These are phyloP conservation scores for Lycaon pictus DNA, from an alignment of 2,113 vertebrate species.

Conservation along the genomic window DNA sequence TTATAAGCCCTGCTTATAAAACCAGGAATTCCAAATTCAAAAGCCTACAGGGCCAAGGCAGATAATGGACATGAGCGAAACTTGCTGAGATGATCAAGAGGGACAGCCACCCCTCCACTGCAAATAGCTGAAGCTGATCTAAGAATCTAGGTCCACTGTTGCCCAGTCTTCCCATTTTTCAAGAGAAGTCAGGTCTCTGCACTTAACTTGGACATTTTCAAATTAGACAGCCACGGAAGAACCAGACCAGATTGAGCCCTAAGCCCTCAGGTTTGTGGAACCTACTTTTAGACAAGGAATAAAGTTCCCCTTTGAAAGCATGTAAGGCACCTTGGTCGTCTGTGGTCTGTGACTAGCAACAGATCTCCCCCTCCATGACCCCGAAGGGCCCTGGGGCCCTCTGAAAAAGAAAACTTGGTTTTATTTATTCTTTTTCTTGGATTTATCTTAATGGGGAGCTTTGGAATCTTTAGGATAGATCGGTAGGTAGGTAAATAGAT, in stretches of 20 bases:
- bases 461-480: neutral
- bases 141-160: neutral
- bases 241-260: neutral
- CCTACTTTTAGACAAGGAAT: neutral
- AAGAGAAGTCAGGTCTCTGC: neutral
- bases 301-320: neutral
- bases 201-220: neutral
- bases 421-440: slow-evolving; percentile 16
- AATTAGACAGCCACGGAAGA: neutral
- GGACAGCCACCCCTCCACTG: neutral
- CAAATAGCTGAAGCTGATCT: neutral
- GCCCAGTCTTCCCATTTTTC: neutral
- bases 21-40: neutral
- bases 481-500: no score
- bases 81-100: neutral
- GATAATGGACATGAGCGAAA: neutral
- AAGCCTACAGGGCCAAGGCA: neutral
- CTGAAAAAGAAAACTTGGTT: slow-evolving; percentile 6
- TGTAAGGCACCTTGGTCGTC: neutral
- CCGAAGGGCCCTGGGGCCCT: neutral
- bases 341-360: neutral
- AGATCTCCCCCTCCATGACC: neutral
- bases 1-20: slow-evolving; percentile 16
- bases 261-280: neutral
- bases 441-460: slow-evolving; percentile 40